Base-by-base conservation (phyloP, 1,140 invertebrate genomes). In the Schlechtendalia chinensis region DNA sequence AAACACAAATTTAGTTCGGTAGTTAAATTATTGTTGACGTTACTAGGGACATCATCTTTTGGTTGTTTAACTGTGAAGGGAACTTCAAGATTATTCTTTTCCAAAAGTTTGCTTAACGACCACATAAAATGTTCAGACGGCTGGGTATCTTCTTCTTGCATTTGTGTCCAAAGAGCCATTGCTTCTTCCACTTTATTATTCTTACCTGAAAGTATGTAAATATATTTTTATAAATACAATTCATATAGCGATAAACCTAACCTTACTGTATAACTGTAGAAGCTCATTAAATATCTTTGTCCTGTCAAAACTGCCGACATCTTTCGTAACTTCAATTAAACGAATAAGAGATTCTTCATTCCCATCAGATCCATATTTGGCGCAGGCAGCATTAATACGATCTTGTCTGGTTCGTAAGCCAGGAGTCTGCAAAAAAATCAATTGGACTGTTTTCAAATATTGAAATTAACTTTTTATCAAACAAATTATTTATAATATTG, bases 91-190 rank as follows among this genome's bases (percentile, higher is more conserved):
- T 90, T 88, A 82, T 92, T 90, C 29, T 87, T 86, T 83, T 89
- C 86, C 16, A 95, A 86, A 83, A 92, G 89, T 27, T 89, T 87
- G 0, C 89, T 91, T 11, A 96, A 86, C 39, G 87, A 87, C 11
- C 84, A 83, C 0, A 95, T 86, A 84, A 95, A 94, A 22, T 89
- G 83, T 75, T 91, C 88, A 29, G 88, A 90, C 1, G 93, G 91
- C 47, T 90, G 85, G 74, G 93, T 86, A 81, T 91, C 89, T 84
- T 95, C 93, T 85, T 95, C 93, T 86, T 95, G 93, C 86, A 95
- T 90, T 84, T 91, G 86, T 0, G 91, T 92, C 92, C 92, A 93
- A 11, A 95, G 85, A 11, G 89, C 89, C 14, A 93, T 83, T 1
- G 92, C 92, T 85, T 93, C 93, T 27, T 93, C 75, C 0, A 79